phyloP scores from a whole-genome alignment of 2,888 invertebrate species.

The Podabrus alpinus region DNA sequence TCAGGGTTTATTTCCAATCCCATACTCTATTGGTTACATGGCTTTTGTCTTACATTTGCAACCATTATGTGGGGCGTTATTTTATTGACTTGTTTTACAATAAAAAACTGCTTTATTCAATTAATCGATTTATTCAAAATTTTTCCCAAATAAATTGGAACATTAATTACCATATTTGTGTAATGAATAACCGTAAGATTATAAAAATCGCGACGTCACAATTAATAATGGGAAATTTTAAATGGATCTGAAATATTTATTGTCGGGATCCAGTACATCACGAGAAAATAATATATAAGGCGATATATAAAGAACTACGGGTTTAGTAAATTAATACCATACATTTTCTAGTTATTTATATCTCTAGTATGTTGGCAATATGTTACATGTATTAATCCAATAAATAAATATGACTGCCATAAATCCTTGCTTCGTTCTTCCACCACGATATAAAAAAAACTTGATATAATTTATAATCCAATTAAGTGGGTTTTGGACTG shows the following conservation, averaged over 20 bases:
- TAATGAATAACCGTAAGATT: neutral
- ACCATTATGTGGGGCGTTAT: slow-evolving; percentile 48
- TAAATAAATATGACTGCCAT: slow-evolving; percentile 58
- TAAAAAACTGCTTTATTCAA: neutral
- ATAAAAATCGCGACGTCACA: neutral
- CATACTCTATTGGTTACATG: slow-evolving; percentile 45
- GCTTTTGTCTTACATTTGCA: slow-evolving; percentile 48
- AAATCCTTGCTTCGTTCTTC: slow-evolving; percentile 52
- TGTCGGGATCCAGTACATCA: slow-evolving; percentile 47
- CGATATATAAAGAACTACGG: slow-evolving; percentile 50
- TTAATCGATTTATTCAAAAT: neutral
- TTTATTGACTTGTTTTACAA: slow-evolving; percentile 8
- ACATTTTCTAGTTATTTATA: slow-evolving; percentile 56
- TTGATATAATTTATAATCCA: slow-evolving; percentile 57
- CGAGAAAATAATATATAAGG: slow-evolving; percentile 49
- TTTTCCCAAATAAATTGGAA: neutral
- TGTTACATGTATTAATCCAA: slow-evolving; percentile 59
- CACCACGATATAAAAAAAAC: slow-evolving; percentile 43
- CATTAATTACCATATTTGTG: neutral
- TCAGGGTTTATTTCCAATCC: slow-evolving; percentile 38
- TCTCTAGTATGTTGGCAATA: slow-evolving; percentile 57
- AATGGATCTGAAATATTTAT: slow-evolving; percentile 37
- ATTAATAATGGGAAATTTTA: neutral
- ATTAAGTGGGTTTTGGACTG: slow-evolving; percentile 51
- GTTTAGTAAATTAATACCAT: slow-evolving; percentile 57